phyloP scores from a whole-genome alignment of 2,888 invertebrate species.

The Dicranocentrus wangi region DNA sequence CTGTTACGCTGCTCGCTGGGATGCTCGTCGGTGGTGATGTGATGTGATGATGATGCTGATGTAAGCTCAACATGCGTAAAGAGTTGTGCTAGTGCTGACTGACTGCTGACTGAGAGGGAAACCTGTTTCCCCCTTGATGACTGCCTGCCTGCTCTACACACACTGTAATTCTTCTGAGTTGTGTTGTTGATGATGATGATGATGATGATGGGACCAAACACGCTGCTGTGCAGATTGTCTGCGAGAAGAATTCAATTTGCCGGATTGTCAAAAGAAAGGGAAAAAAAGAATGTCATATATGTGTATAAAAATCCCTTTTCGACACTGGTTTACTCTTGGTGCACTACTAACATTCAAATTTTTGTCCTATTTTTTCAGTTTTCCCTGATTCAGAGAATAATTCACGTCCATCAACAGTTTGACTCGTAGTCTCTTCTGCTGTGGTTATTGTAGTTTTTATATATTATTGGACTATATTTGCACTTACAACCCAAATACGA shows the following conservation, averaged over 20 bases:
- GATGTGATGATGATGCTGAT: conserved; percentile 11
- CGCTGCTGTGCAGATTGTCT: conserved; percentile 45
- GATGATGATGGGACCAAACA: conserved; percentile 56
- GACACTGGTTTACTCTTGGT: conserved; percentile 45
- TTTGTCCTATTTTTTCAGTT: conserved; percentile 50
- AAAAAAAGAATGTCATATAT: conserved; percentile 42
- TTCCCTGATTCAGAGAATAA: conserved; percentile 27
- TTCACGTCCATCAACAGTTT: too few species aligned
- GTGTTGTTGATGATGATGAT: conserved; percentile 11
- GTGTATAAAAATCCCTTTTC: conserved; percentile 50
- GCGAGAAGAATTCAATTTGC: conserved; percentile 40
- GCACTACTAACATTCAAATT: conserved; percentile 61
- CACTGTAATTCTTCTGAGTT: conserved; percentile 17
- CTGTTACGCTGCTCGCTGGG: conserved; percentile 48
- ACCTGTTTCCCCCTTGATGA: conserved; percentile 45
- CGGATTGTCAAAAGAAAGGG: conserved; percentile 49
- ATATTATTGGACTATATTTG: too few species aligned
- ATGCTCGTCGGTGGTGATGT: conserved; percentile 22
- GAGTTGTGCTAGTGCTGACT: conserved; percentile 46
- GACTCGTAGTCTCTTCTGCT: too few species aligned
- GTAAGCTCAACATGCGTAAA: conserved; percentile 60
- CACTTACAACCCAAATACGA: conserved; percentile 38
- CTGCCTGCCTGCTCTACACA: conserved; percentile 19
- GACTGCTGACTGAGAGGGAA: conserved; percentile 53
- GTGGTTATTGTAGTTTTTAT: too few species aligned